phyloP scores from a whole-genome alignment of 1,140 invertebrate genomes.

The Listronotus bonariensis region DNA sequence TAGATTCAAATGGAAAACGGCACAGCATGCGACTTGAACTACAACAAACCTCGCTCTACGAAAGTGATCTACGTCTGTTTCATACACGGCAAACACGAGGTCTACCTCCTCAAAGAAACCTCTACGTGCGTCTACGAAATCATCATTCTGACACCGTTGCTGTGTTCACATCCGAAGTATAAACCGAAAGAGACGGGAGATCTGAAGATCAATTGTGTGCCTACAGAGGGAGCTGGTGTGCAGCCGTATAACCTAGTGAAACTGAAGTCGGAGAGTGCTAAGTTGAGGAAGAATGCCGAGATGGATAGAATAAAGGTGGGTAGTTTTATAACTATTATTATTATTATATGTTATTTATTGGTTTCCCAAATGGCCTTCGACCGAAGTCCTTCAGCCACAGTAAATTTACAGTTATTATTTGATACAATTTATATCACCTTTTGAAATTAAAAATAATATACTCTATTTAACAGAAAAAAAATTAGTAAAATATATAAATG shows the following conservation, averaged over 20 bases:
- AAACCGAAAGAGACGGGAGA: slow-evolving; percentile 81
- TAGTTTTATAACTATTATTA: background rate
- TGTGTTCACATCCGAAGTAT: slow-evolving; percentile 89
- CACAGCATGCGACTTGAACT: slow-evolving; percentile 89
- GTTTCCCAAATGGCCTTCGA: too few relatives aligned
- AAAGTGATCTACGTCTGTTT: slow-evolving; percentile 86
- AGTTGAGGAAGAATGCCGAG: slow-evolving; percentile 69
- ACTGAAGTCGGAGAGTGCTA: slow-evolving; percentile 73
- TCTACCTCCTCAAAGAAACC: slow-evolving; percentile 91
- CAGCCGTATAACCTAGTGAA: slow-evolving; percentile 75
- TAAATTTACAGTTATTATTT: too few relatives aligned
- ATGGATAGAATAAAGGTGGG: slow-evolving; percentile 68
- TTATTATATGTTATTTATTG: too few relatives aligned
- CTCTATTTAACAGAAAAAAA: too few relatives aligned
- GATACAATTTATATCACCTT: too few relatives aligned
- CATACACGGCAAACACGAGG: slow-evolving; percentile 81
- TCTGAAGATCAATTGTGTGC: slow-evolving; percentile 79
- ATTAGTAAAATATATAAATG: too few relatives aligned
- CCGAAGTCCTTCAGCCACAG: too few relatives aligned
- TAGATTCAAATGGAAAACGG: slow-evolving; percentile 74
- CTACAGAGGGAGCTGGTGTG: slow-evolving; percentile 69
- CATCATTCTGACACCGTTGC: slow-evolving; percentile 79
- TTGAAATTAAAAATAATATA: too few relatives aligned
- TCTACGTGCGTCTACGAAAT: slow-evolving; percentile 94
- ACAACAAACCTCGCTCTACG: slow-evolving; percentile 77